Conservation (phyloP, 2,797 vertebrate genomes). For the Anabacerthia variegaticeps region DNA sequence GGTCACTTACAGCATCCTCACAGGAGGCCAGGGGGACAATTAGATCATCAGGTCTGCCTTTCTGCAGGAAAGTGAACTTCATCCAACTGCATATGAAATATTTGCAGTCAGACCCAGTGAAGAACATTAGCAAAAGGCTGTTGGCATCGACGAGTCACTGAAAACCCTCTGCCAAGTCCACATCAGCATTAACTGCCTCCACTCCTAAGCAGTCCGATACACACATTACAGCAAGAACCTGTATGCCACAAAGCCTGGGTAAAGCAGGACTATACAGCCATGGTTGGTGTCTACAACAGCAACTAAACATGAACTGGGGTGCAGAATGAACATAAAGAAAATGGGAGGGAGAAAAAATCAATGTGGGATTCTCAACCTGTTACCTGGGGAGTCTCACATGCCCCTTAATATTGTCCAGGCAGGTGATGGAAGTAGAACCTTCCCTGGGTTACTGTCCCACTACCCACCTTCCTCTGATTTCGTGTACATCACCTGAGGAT, state of each 20-base stretch:
- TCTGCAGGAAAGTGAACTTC: slow-evolving; percentile 33
- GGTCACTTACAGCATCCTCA: slow-evolving; percentile 35
- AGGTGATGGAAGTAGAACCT: background rate
- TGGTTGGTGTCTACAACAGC: background rate
- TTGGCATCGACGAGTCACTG: slow-evolving; percentile 24
- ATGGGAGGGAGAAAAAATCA: background rate
- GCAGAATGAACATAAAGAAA: background rate
- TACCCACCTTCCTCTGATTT: background rate
- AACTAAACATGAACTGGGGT: background rate
- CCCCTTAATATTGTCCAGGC: background rate
- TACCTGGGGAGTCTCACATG: background rate
- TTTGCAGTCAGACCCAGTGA: slow-evolving; percentile 19
- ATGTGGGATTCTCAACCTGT: background rate
- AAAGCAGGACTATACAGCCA: background rate
- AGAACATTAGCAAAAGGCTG: slow-evolving; percentile 45
- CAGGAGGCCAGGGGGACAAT: slow-evolving; percentile 42
- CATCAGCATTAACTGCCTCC: slow-evolving; percentile 32
- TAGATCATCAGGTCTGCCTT: slow-evolving; percentile 59
- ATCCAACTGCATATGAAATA: slow-evolving; percentile 41
- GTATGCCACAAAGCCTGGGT: background rate
- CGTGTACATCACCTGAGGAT: background rate
- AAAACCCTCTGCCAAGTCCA: slow-evolving; percentile 44
- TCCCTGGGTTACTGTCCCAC: background rate
- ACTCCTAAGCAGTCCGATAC: background rate
- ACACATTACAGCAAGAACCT: background rate